phyloP scores from a whole-genome alignment of 2,888 invertebrate species.

The Carcina quercana region DNA sequence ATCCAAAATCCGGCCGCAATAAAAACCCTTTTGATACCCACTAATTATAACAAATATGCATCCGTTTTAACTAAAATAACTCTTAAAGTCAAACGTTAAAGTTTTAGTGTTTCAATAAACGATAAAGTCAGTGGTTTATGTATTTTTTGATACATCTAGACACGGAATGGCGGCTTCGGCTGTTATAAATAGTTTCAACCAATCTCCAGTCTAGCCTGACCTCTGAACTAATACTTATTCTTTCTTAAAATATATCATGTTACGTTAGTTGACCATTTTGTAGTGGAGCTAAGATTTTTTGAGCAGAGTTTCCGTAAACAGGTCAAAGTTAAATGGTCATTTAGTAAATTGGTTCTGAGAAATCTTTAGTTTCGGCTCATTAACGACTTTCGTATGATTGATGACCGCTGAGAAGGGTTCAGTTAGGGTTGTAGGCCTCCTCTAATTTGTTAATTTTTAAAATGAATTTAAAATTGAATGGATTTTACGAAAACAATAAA shows the following conservation, averaged over 20 bases:
- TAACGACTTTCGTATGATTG: conserved; percentile 48
- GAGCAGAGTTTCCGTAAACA: conserved; percentile 16
- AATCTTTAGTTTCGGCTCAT: conserved; percentile 50
- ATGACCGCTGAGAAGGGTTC: conserved; percentile 35
- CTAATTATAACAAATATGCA: conserved; percentile 63
- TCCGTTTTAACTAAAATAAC: conserved; percentile 37
- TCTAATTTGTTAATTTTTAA: no score
- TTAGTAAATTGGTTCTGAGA: conserved; percentile 33
- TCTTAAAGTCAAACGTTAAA: conserved; percentile 40
- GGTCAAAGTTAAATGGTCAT: conserved; percentile 28
- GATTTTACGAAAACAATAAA: no score
- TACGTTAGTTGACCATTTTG: conserved; percentile 25
- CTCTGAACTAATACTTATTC: conserved; percentile 6
- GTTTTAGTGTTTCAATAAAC: conserved; percentile 53
- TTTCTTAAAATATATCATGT: conserved; percentile 8
- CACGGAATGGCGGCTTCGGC: conserved; percentile 27
- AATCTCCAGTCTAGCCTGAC: conserved; percentile 22
- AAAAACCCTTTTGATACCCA: conserved; percentile 39
- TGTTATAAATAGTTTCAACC: conserved; percentile 37
- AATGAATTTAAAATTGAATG: no score
- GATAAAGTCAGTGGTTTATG: conserved; percentile 52
- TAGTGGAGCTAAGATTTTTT: conserved; percentile 15
- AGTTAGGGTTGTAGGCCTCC: no score
- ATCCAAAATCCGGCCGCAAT: conserved; percentile 29
- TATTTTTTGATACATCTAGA: conserved; percentile 53